Percentiles rank a stretch among this genome's conserved stretches.
phyloP scores from a whole-genome alignment of 2,113 vertebrate genomes.

The Rhinopomastus cyanomelas region DNA sequence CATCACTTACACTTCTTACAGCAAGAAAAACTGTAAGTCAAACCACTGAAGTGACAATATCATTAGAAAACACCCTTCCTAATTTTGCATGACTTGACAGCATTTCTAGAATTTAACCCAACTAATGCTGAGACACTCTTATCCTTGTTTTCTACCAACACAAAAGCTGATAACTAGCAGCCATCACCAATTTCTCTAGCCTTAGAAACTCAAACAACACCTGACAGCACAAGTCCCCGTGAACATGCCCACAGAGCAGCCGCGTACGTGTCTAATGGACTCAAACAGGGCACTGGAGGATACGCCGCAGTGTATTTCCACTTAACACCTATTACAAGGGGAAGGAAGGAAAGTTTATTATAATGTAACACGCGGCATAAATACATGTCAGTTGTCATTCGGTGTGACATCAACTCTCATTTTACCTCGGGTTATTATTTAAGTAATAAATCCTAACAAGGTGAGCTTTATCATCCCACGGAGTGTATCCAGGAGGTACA shows the following conservation, averaged over 20 bases:
- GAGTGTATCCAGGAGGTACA: conserved; percentile 72
- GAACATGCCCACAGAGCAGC: conserved; percentile 43
- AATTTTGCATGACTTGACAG: neutral
- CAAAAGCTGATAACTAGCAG: conserved; percentile 12
- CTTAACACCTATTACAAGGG: conserved; percentile 63
- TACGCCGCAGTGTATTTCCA: conserved; percentile 36
- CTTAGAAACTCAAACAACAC: conserved; percentile 20
- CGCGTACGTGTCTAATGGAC: conserved; percentile 27
- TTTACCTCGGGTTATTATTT: conserved; percentile 75
- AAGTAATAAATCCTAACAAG: conserved; percentile 79
- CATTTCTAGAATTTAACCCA: neutral
- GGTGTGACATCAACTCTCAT: conserved; percentile 59
- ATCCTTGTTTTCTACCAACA: neutral
- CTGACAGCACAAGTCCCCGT: conserved; percentile 23
- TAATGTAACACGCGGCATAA: conserved; percentile 57
- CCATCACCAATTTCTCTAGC: neutral
- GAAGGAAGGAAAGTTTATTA: conserved; percentile 56
- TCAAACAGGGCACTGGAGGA: conserved; percentile 57
- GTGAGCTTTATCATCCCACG: conserved; percentile 71
- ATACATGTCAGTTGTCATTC: conserved; percentile 72
- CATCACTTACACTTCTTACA: neutral
- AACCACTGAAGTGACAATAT: neutral
- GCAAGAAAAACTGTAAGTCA: neutral
- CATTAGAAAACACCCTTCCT: neutral
- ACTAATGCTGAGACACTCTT: neutral